Base-by-base conservation (phyloP, 1,140 invertebrate species). In the Stegodyphus dumicola region DNA sequence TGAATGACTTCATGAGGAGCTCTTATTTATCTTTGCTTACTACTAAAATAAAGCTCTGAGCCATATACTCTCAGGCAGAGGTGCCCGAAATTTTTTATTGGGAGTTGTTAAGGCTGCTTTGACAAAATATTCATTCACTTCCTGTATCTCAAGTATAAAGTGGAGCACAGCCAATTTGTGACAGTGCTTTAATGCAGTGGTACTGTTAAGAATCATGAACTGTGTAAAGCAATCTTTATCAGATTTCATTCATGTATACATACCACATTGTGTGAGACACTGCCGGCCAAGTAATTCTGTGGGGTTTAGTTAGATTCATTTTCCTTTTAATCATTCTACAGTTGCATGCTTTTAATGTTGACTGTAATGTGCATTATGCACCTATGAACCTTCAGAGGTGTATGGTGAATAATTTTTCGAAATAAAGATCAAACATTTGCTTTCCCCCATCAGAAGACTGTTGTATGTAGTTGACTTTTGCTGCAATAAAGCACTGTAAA, bases 401-500 rank as follows among this genome's bases (percentile, higher is more conserved):
- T 60, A 10, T 60, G 67, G 76, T 53, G 11, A 64, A 65, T 74
- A 49, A 74, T 33, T 81, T 80, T 77, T 76, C 51, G 10, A 64
- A 69, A 71, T 66, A 53, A 78, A 87, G 79, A 77, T 87, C 78
- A 83, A 86, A 86, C 60, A 64, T 76, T 83, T 87, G 74, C 73
- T 86, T 77, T 71, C 70, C 85, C 77, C 77, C 77, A 73, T 78
- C 77, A 64, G 76, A 86, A 77, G 71, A 83, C 86, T 83, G 77
- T 76, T 85, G 76, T 87, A 87, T 87, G 86, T 87, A 87, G 86
- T 87, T 79, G 78, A 87, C 79, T 87, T 87, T 87, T 87, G 86
- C 86, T 87, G 86, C 86, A 87, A 87, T 87, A 87, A 87, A 87
- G 86, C 86, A 87, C 86, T 87, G 86, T 87, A 87, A 86, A 86